Conservation (phyloP, 2,797 vertebrate genomes). For the Phyllotis vaccarum region DNA sequence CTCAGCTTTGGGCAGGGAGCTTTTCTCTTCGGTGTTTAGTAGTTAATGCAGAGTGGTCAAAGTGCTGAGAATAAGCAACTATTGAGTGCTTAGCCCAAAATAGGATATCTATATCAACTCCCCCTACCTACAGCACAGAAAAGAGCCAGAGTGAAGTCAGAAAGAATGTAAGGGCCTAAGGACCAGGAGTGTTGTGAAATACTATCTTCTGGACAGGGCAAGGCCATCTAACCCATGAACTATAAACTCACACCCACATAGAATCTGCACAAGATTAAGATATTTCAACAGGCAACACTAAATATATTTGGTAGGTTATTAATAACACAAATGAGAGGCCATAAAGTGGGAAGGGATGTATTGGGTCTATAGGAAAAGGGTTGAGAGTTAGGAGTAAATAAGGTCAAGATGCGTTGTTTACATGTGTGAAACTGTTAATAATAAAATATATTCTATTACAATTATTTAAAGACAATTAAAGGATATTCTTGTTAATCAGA, state of each 20-base stretch:
- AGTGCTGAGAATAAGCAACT: slow-evolving; percentile 19
- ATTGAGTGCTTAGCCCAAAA: neutral
- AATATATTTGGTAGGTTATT: neutral
- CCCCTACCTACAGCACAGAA: too few relatives aligned
- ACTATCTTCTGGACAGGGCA: neutral
- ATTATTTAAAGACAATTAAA: neutral
- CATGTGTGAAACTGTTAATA: neutral
- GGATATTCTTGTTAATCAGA: neutral
- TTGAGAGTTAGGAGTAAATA: neutral
- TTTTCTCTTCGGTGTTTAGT: neutral
- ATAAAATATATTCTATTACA: neutral
- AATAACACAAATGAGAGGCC: neutral
- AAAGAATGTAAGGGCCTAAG: neutral
- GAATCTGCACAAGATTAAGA: neutral
- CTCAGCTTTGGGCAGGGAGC: neutral
- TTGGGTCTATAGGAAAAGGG: too few relatives aligned
- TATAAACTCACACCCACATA: neutral
- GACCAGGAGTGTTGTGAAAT: neutral
- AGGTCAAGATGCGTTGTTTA: neutral
- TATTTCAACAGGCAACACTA: neutral
- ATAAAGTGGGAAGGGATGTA: neutral
- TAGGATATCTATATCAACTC: neutral
- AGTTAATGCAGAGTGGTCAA: slow-evolving; percentile 5
- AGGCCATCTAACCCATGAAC: too few relatives aligned
- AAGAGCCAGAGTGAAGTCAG: neutral